Evolutionary conservation across 2,113 vertebrate species (phyloP).

Genomic region (Entosphenus tridentatus): DNA sequence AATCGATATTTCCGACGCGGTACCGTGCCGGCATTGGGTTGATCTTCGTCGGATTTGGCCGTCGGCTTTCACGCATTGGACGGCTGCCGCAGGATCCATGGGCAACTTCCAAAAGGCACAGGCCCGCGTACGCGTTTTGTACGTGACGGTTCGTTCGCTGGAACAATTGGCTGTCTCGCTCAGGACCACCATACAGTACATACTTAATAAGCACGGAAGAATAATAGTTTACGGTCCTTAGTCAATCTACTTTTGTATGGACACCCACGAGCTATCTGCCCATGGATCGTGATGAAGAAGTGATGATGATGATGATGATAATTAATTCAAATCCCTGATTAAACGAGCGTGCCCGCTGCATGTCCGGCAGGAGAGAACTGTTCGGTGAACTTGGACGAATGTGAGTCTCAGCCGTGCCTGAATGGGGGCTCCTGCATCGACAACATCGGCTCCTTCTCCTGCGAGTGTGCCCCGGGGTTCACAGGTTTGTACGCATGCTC

Average conservation of each 20-base stretch:
- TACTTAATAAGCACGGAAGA: neutral
- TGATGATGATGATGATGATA: neutral
- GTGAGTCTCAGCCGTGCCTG: conserved; percentile 40
- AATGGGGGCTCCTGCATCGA: conserved; percentile 47
- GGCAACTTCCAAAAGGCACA: neutral
- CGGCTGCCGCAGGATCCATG: neutral
- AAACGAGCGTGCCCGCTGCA: neutral
- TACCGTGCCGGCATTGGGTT: neutral
- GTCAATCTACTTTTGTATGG: conserved; percentile 2
- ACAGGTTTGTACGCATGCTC: conserved; percentile 27
- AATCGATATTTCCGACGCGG: neutral
- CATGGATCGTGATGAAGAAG: neutral
- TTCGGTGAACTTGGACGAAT: conserved; percentile 45
- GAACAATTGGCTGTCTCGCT: too few species aligned
- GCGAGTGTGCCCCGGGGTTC: conserved; percentile 43
- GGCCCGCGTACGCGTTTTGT: too few species aligned
- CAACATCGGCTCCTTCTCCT: conserved; percentile 36
- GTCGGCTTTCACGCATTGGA: neutral
- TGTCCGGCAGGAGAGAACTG: conserved; percentile 43
- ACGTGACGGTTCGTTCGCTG: too few species aligned
- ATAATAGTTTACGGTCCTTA: neutral
- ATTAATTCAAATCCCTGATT: neutral
- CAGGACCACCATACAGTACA: neutral
- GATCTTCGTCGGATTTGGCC: neutral
- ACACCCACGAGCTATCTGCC: neutral